Conservation (phyloP, 37 sponge, comb jelly and placozoan species). For the Mnemiopsis leidyi region DNA sequence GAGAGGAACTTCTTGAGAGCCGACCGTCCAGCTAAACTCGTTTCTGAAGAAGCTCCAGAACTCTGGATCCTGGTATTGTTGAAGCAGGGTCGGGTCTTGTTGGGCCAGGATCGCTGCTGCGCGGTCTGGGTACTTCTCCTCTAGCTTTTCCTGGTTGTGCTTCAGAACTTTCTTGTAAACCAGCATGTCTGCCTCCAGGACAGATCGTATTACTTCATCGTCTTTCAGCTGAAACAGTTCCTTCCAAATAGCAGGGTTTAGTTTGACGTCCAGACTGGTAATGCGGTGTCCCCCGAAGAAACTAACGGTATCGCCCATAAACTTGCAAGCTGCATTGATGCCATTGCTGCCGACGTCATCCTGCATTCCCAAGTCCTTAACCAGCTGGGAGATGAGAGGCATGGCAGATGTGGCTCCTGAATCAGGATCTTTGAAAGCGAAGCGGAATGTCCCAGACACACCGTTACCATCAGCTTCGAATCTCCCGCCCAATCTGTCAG, state of each 20-base stretch:
- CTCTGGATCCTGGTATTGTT: neutral
- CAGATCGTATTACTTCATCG: neutral
- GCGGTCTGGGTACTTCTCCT: neutral
- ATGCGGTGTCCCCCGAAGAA: neutral
- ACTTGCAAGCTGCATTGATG: neutral
- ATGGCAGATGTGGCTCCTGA: neutral
- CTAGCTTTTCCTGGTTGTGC: neutral
- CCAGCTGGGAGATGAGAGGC: neutral
- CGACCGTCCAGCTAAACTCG: neutral
- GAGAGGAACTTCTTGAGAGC: neutral
- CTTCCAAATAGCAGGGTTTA: neutral
- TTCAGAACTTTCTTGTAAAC: neutral
- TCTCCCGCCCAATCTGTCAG: neutral
- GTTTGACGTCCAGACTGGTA: neutral
- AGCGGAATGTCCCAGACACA: neutral
- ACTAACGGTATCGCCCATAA: neutral
- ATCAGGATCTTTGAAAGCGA: neutral
- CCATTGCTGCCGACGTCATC: neutral
- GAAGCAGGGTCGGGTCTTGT: neutral
- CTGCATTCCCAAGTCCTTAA: neutral
- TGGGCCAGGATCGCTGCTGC: conserved; percentile 13
- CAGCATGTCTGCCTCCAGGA: neutral
- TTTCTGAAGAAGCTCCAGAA: conserved; percentile 21
- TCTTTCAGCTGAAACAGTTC: neutral
- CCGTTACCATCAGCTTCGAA: neutral